Evolutionary conservation across 2,113 vertebrate species (phyloP), one percentile per base, ranked within the genome.

Genomic region (Misgurnus anguillicaudatus): DNA sequence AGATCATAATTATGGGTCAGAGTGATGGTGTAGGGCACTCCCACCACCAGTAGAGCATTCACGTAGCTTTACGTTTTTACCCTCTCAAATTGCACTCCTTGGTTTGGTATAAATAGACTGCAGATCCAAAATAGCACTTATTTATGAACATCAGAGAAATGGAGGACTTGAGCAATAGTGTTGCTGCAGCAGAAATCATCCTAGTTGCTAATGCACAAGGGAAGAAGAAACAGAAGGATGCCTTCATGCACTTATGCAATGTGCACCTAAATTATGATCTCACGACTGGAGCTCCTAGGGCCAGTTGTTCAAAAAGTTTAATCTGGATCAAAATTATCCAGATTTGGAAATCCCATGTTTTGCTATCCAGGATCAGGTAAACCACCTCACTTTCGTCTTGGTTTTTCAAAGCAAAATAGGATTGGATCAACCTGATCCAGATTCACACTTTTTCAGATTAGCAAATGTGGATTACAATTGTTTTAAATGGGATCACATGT

Each of bases 181-280:
- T 94, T 93, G 92, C 93, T 80, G 93, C 90, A 42, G 94, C 94
- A 14, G 94, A 94, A 88, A 91, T 92, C 88, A 93, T 95, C 85
- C 89, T 94, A 88, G 92, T 92, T 48, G 91, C 94, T 85, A 92
- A 94, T 82, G 92, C 92, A n/a, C 93, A 92, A 0, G 94, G 93
- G 94, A 96, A 94, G 89, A 47, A 74, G 57, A 74, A 47, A 5
- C 90, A 90, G 90, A 94, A 95, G 88, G 95, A 95, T 86, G 94
- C 94, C 5, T 94, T 94, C 82, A 94, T 93, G 24, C 92, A 92
- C 64, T 94, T 94, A 94, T 95, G 94, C 85, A 94, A 94, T 24
- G 94, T 94, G 88, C 93, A 95, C 87, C 90, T 95, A 82, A 90
- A 90, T 57, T 93, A 91, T 94, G n/a, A 94, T 94, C 66, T 92